These are phyloP conservation scores for Xyrichtys novacula DNA, from an alignment of 2,797 vertebrate species.

Conservation along the genomic window DNA sequence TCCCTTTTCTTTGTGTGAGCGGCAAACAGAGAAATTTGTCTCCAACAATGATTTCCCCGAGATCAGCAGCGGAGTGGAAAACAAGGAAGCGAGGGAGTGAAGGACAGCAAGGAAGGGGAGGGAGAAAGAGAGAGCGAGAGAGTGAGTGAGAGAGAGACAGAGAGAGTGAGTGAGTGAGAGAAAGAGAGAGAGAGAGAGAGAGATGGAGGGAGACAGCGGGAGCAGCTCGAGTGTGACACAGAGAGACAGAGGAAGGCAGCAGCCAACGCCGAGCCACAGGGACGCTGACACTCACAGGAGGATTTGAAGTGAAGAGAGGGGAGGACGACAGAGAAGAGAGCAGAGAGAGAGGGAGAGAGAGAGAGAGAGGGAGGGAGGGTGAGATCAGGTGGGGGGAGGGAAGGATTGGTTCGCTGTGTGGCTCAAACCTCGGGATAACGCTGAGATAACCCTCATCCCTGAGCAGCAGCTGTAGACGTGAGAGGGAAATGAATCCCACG, in stretches of 20 bases:
- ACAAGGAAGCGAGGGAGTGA: conserved; percentile 80
- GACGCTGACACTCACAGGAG: conserved; percentile 90
- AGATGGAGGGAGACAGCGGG: conserved; percentile 67
- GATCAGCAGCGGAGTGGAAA: conserved; percentile 86
- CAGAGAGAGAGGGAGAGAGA: conserved; percentile 37
- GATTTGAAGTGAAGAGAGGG: conserved; percentile 84
- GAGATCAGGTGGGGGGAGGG: conserved; percentile 74
- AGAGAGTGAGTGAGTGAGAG: conserved; percentile 46
- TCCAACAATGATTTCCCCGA: conserved; percentile 86
- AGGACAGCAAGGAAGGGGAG: conserved; percentile 70
- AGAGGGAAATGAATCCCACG: conserved; percentile 84
- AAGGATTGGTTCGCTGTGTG: conserved; percentile 54
- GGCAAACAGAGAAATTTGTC: conserved; percentile 87
- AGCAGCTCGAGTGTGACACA: conserved; percentile 77
- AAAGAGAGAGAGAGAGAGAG: conserved; percentile 54
- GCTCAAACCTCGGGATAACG: conserved; percentile 78
- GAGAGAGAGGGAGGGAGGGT: conserved; percentile 43
- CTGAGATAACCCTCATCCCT: conserved; percentile 80
- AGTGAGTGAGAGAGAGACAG: conserved; percentile 28
- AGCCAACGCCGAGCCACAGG: conserved; percentile 80
- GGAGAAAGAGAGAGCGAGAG: conserved; percentile 37
- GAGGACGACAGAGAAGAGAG: conserved; percentile 67
- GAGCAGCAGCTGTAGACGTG: conserved; percentile 87
- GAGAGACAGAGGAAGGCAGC: conserved; percentile 73
- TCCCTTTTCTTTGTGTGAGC: conserved; percentile 91